These are phyloP conservation scores for Lypha dubia DNA, from an alignment of 2,888 invertebrate genomes.

Conservation along the genomic window DNA sequence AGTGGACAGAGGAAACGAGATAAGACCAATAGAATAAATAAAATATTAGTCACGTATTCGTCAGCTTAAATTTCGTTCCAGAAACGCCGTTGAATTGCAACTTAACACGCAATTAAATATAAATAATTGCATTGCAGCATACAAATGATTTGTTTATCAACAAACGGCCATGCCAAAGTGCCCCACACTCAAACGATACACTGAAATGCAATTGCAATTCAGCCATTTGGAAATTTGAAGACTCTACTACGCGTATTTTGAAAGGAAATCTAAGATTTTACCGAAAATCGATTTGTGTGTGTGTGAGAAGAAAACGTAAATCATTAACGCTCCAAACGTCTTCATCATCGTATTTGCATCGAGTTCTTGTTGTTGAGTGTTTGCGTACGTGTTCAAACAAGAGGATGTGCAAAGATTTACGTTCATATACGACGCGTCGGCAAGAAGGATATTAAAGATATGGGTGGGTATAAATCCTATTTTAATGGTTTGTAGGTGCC, in stretches of 20 bases:
- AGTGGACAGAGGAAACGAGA: not conserved
- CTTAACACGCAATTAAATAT: constrained; percentile 83
- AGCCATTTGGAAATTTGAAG: constrained; percentile 48
- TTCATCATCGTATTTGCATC: constrained; percentile 60
- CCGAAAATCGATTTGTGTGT: constrained; percentile 42
- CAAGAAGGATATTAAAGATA: not conserved
- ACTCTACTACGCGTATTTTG: constrained; percentile 52
- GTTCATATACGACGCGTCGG: not conserved
- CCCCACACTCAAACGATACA: not conserved
- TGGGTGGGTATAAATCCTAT: not conserved
- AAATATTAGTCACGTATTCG: constrained; percentile 68
- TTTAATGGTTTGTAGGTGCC: constrained; percentile 54
- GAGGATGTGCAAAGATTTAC: constrained; percentile 12
- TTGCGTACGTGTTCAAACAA: constrained; percentile 43
- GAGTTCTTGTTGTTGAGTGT: constrained; percentile 18
- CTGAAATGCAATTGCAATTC: not conserved
- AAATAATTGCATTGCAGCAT: constrained; percentile 82
- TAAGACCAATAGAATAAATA: constrained; percentile 47
- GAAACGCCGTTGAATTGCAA: constrained; percentile 65
- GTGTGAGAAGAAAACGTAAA: constrained; percentile 61
- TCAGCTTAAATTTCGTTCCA: constrained; percentile 51
- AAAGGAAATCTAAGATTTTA: constrained; percentile 46
- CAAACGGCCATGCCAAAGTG: constrained; percentile 37
- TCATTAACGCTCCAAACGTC: constrained; percentile 71
- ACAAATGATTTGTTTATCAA: constrained; percentile 82